Evolutionary conservation across 2,113 vertebrate species (phyloP).

Genomic region (Solea senegalensis): DNA sequence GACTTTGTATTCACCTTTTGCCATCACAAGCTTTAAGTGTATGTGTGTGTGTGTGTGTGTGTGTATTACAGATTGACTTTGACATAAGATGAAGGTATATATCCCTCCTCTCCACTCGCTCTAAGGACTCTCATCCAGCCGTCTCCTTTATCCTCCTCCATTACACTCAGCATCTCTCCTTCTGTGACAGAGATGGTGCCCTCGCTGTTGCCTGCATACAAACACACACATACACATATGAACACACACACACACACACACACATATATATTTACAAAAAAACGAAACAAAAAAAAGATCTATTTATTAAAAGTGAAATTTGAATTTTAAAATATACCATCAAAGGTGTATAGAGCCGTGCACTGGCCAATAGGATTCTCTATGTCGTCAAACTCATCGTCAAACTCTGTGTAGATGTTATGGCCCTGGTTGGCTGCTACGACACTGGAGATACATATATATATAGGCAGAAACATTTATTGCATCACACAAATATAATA

Average conservation of each 20-base stretch:
- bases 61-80: constrained; percentile 39
- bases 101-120: constrained; percentile 83
- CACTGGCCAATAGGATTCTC: constrained; percentile 83
- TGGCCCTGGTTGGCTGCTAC: constrained; percentile 9
- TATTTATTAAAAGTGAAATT: too few relatives aligned
- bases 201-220: constrained; percentile 72
- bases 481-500: too few relatives aligned
- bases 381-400: constrained; percentile 85
- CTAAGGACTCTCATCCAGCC: constrained; percentile 87
- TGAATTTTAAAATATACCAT: constrained; percentile 72
- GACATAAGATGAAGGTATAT: constrained; percentile 89
- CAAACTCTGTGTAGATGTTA: constrained; percentile 77
- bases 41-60: constrained; percentile 14
- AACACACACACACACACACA: constrained; percentile 26
- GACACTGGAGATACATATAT: constrained; percentile 33
- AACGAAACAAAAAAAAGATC: too few relatives aligned
- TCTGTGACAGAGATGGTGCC: constrained; percentile 85
- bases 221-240: constrained; percentile 17
- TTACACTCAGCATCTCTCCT: constrained; percentile 84
- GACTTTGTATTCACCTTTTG: constrained; percentile 49
- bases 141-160: constrained; percentile 88
- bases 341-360: constrained; percentile 86
- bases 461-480: not conserved
- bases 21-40: constrained; percentile 7
- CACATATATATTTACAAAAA: not conserved